Percentiles rank a stretch among this genome's conserved stretches.
Conservation (phyloP, 1,140 invertebrate species). For the Zophobas atratus region DNA sequence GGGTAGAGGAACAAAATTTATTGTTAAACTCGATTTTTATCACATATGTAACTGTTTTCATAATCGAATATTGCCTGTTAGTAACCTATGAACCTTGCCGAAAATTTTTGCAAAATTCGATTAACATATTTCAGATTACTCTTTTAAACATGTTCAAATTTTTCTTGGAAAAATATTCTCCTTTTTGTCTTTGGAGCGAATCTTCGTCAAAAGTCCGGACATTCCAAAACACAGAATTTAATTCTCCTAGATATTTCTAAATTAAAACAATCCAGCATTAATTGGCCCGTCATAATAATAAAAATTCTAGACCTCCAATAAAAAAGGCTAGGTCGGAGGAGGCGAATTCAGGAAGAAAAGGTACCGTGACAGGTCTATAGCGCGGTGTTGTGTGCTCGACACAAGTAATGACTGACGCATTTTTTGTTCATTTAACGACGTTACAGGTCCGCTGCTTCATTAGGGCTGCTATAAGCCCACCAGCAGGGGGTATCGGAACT, state of each 20-base stretch:
- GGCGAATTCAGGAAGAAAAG: conserved; percentile 34
- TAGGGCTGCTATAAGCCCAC: conserved; percentile 55
- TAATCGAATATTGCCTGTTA: too few species aligned
- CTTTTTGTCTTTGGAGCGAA: background rate
- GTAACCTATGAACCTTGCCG: too few species aligned
- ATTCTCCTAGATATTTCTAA: conserved; percentile 1
- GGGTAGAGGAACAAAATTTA: too few species aligned
- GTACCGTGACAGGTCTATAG: conserved; percentile 40
- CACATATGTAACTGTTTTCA: too few species aligned
- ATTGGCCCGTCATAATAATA: conserved; percentile 52
- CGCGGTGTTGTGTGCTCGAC: conserved; percentile 44
- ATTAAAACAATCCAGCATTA: conserved; percentile 51
- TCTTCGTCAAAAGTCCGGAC: background rate
- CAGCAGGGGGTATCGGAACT: conserved; percentile 53
- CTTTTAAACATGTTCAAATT: too few species aligned
- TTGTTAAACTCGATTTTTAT: too few species aligned
- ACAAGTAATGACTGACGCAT: conserved; percentile 54
- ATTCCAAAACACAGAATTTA: background rate
- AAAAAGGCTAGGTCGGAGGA: conserved; percentile 28
- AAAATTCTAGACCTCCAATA: conserved; percentile 44
- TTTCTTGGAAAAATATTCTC: too few species aligned
- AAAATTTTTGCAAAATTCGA: too few species aligned
- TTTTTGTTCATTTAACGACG: conserved; percentile 56
- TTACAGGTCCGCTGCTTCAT: conserved; percentile 55
- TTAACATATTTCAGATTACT: too few species aligned